Percentiles rank a stretch among this genome's conserved stretches.
phyloP scores from a whole-genome alignment of 2,797 vertebrate genomes.

The Onychomys leucogaster region DNA sequence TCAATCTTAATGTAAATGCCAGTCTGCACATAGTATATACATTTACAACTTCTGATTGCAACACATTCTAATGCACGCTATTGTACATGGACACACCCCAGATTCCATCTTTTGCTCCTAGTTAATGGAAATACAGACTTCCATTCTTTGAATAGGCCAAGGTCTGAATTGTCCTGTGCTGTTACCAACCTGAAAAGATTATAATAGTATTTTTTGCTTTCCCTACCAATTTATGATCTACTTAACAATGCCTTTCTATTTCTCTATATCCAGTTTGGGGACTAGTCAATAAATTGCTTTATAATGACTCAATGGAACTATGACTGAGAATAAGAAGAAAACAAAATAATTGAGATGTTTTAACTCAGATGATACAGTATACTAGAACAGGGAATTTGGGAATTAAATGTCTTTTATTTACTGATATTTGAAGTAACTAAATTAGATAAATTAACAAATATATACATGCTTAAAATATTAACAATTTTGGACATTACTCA shows the following conservation, averaged over 20 bases:
- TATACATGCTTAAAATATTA: background rate
- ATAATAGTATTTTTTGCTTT: background rate
- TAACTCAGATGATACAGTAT: background rate
- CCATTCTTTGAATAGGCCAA: background rate
- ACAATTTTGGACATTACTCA: background rate
- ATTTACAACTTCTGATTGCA: background rate
- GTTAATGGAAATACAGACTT: background rate
- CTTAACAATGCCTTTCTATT: background rate
- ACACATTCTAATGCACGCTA: background rate
- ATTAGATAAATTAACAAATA: background rate
- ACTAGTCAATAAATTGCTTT: background rate
- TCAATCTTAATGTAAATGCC: conserved; percentile 42
- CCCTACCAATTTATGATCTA: background rate
- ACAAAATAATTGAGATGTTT: background rate
- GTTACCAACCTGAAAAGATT: background rate
- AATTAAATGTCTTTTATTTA: background rate
- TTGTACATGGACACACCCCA: background rate
- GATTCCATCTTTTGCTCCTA: background rate
- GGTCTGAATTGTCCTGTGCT: background rate
- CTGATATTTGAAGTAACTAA: background rate
- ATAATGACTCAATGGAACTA: background rate
- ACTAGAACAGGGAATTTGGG: background rate
- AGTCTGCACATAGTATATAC: background rate
- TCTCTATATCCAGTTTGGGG: background rate
- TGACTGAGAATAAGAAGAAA: background rate